Base-by-base conservation (phyloP, 1,140 invertebrate genomes). In the Metopolophium dirhodum region DNA sequence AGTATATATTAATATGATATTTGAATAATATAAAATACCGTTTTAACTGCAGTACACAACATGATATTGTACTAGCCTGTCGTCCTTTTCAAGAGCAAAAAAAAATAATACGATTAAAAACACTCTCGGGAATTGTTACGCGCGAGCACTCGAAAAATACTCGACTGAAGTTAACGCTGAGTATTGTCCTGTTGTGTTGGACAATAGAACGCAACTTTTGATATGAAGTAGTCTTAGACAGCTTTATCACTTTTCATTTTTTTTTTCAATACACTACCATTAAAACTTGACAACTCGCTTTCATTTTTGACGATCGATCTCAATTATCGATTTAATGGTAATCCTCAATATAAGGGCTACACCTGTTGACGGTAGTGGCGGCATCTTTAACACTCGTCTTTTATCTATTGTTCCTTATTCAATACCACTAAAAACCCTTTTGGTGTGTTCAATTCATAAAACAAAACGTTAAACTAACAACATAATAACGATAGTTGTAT, bases 271-370 rank as follows among this genome's bases (percentile, higher is more conserved):
- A 88, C n/a, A 11, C 20, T 35, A 35, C 47, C 47, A 88, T 51
- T 51, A 88, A 49, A 9, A 88, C 87, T 88, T n/a, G n/a, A 88
- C n/a, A 54, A 54, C 57, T 77, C 30, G 3, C 20, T 77, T 77
- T 91, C 4, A 18, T 11, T 11, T 11, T 14, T 77, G 47, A 14
- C 61, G n/a, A 91, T 91, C 90, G 30, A 77, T 91, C 37, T 91
- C 61, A 91, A 91, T 91, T 91, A 91, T 91, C 14, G 90, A 77
- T 77, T 68, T n/a, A 77, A 77, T 23, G 90, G 61, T 41, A 57
- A 49, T 91, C 6, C 57, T 47, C 41, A 37, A 90, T 54, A 90
- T 54, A 68, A 41, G 9, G 89, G 54, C 35, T 41, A 26, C 57
- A 90, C 89, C 89, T 90, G 61, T 68, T 47, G 87, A 54, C 35